Evolutionary conservation across 2,797 vertebrate species (phyloP), one percentile per base, ranked within the genome.

Genomic region (Myripristis murdjan): DNA sequence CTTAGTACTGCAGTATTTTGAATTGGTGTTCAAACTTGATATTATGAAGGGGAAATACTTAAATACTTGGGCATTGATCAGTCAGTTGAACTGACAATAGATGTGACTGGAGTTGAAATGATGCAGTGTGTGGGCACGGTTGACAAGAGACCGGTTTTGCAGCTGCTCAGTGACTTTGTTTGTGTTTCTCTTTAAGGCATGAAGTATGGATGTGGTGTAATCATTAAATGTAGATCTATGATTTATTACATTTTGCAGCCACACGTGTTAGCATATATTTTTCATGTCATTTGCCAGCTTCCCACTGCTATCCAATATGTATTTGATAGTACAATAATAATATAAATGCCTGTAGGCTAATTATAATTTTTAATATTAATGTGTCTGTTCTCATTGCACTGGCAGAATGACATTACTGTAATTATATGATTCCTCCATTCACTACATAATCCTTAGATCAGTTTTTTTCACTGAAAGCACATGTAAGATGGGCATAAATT

Each of bases 41-140:
- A 65, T 52, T 69, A 59, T 31, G 11, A 67, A 81, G 66, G 58
- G 57, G 14, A 49, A 70, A 55, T 58, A 26, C 44, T 70, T 59
- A 65, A 59, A 69, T 81, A 46, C 15, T 70, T 82, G 37, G 48
- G 73, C 81, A 68, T 18, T 56, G 55, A 70, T 68, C 23, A 55
- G 44, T 37, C 64, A 60, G 57, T 73, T 70, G 35, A 31, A 56
- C 41, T 12, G 26, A 62, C 15, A 37, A 55, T 5, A 62, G 39
- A 47, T 60, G 47, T 72, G 16, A 68, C 14, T 64, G 62, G 83
- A 28, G 39, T 54, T 71, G 48, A 75, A 33, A 72, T 67, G 16
- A 51, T 54, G 23, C 55, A 67, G 18, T 76, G 31, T 59, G 49
- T 43, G n/a, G 26, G 54, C 54, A 51, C 67, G 10, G 12, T 70